Evolutionary conservation across 2,113 vertebrate species (phyloP).

Genomic region (Hippocampus comes): DNA sequence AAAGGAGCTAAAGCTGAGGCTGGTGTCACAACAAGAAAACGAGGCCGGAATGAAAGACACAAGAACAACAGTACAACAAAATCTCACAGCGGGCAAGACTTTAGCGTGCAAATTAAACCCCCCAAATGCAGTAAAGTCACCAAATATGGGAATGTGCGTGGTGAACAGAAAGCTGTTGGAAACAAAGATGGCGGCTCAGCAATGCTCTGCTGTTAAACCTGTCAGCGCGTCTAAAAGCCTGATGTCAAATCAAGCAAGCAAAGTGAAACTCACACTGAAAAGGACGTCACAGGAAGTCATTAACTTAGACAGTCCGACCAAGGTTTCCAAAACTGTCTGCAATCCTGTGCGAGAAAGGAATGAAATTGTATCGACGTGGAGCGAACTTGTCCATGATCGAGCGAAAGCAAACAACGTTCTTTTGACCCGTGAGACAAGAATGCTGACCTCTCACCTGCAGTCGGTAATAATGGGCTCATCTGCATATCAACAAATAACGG

Average conservation of each 20-base stretch:
- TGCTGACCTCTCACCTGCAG: constrained; percentile 13
- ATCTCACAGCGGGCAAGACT: constrained; percentile 32
- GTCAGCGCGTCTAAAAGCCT: constrained; percentile 27
- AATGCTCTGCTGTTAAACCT: constrained; percentile 9
- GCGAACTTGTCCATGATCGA: not conserved
- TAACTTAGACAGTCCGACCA: constrained; percentile 45
- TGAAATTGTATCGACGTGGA: constrained; percentile 22
- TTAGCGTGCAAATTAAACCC: constrained; percentile 42
- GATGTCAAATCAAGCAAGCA: constrained; percentile 8
- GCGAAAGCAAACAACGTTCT: constrained; percentile 3
- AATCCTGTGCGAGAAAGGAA: constrained; percentile 29
- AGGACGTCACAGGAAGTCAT: constrained; percentile 47
- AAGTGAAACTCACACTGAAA: constrained; percentile 41
- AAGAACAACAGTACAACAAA: constrained; percentile 25
- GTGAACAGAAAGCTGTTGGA: constrained; percentile 42
- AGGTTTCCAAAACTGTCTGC: constrained; percentile 41
- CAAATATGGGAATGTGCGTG: constrained; percentile 32
- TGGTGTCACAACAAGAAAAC: constrained; percentile 76
- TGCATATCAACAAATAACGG: constrained; percentile 28
- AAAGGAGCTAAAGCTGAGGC: constrained; percentile 85
- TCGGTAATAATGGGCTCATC: constrained; percentile 9
- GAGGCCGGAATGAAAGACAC: constrained; percentile 48
- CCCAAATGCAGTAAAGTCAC: constrained; percentile 29
- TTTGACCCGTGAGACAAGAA: constrained; percentile 9
- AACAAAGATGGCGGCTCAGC: constrained; percentile 17